These are phyloP conservation scores for Rhabdomys dilectus DNA, from an alignment of 2,113 vertebrate species.

Conservation along the genomic window DNA sequence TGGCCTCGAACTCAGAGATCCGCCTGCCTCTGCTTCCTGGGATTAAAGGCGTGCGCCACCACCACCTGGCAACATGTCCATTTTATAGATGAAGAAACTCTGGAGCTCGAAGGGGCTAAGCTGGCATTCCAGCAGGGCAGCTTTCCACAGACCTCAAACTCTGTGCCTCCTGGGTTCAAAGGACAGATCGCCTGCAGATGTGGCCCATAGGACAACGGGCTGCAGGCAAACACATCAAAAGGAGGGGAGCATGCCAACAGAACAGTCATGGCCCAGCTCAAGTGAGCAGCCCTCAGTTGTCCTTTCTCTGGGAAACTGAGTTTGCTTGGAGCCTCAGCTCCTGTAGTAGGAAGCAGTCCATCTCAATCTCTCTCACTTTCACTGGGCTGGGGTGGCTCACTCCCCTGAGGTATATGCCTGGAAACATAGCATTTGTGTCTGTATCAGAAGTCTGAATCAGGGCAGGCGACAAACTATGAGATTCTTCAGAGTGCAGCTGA, in stretches of 20 bases:
- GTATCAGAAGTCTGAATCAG: background rate
- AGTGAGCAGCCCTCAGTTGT: background rate
- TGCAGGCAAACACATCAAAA: background rate
- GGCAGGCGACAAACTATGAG: fast-evolving
- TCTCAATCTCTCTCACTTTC: background rate
- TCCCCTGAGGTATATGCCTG: fast-evolving
- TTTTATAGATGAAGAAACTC: background rate
- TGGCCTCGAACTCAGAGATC: too few species aligned
- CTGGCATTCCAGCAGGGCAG: background rate
- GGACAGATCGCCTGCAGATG: fast-evolving
- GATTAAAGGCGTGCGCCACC: too few species aligned
- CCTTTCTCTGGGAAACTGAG: background rate
- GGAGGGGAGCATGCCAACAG: background rate
- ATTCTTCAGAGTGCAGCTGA: background rate
- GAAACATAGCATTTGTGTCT: background rate
- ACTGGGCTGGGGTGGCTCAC: fast-evolving
- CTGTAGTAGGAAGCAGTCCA: background rate
- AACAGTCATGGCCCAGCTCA: background rate
- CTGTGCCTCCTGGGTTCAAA: background rate
- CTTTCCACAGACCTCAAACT: background rate
- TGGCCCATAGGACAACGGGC: background rate
- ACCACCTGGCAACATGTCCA: background rate
- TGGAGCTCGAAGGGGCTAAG: background rate
- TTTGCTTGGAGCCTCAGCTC: too few species aligned
- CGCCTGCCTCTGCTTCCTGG: too few species aligned